Evolutionary conservation across 2,888 invertebrate genomes (phyloP), one percentile per base, ranked within the genome.

Genomic region (Microchrysa polita): DNA sequence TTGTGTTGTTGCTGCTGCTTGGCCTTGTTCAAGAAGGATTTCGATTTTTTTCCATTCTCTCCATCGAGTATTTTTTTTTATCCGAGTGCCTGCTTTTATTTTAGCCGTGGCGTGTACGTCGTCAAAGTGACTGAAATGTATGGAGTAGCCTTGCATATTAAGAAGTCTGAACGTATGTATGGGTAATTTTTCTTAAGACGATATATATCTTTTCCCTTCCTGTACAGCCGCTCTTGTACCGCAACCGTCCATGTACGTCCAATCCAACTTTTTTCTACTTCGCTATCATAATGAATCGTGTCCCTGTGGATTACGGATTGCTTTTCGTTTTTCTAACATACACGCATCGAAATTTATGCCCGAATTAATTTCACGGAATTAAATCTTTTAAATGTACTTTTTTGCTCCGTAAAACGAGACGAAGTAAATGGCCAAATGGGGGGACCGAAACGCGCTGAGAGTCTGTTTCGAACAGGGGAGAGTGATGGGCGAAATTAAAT

Each of bases 281-380:
- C 55, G 12, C 65, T 34, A 22, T 40, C 55, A 23, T 55, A 69
- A 69, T 69, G 69, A 69, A 69, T 57, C 55, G 18, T 40, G 69
- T 69, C 57, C 69, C 69, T 40, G 18, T 40, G 69, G 69, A 69
- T 69, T 69, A 69, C 55, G 69, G 69, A 69, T 69, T 69, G 55
- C 69, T 22, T 69, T 69, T 20, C 40, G 40, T 69, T 53, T 69
- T 69, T 69, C 42, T 57, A 40, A 20, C 55, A 69, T 69, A 57
- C 52, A 69, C 69, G 57, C 69, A 69, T 69, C 55, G 40, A 69
- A 69, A 69, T 69, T 69, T 42, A 69, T 69, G 69, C 69, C 55
- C 57, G 69, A 69, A 57, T 55, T 69, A 69, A 69, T 69, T 69
- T 69, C 69, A 55, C 40, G 69, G 69, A 69, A 69, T 69, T 69